These are phyloP conservation scores for Hypolimnas misippus DNA, from an alignment of 2,888 invertebrate genomes.

Conservation along the genomic window DNA sequence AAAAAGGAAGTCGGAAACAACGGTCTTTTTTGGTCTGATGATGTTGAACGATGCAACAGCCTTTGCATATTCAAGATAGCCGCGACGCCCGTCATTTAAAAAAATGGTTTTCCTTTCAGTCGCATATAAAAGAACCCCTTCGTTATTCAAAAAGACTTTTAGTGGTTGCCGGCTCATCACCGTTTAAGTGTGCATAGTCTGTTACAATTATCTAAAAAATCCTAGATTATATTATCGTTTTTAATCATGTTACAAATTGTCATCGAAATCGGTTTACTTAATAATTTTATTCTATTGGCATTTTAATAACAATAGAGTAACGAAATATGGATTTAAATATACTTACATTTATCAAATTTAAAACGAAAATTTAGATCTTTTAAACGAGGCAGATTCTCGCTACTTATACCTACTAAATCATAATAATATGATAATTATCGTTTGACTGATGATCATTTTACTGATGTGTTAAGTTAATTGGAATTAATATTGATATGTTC, in stretches of 20 bases:
- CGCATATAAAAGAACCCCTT: constrained; percentile 72
- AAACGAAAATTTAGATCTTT: no score
- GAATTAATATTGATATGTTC: no score
- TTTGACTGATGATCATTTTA: no score
- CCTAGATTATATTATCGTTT: neutral
- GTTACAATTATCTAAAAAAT: constrained; percentile 6
- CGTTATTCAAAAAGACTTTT: constrained; percentile 76
- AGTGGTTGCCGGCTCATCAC: constrained; percentile 47
- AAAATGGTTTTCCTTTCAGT: constrained; percentile 75
- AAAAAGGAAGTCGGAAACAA: constrained; percentile 57
- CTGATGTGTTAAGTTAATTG: no score
- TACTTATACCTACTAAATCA: no score
- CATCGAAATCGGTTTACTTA: neutral
- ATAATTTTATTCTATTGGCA: no score
- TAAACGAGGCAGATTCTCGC: no score
- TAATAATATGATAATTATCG: no score
- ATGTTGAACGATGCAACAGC: constrained; percentile 75
- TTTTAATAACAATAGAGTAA: no score
- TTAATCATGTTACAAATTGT: neutral
- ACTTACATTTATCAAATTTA: no score
- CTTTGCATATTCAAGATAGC: constrained; percentile 74
- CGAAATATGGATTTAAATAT: no score
- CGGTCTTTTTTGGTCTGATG: constrained; percentile 71
- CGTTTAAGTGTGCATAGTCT: constrained; percentile 1
- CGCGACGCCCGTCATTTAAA: constrained; percentile 62